Conservation (phyloP, 2,113 vertebrate genomes). For the Dasypus novemcinctus region DNA sequence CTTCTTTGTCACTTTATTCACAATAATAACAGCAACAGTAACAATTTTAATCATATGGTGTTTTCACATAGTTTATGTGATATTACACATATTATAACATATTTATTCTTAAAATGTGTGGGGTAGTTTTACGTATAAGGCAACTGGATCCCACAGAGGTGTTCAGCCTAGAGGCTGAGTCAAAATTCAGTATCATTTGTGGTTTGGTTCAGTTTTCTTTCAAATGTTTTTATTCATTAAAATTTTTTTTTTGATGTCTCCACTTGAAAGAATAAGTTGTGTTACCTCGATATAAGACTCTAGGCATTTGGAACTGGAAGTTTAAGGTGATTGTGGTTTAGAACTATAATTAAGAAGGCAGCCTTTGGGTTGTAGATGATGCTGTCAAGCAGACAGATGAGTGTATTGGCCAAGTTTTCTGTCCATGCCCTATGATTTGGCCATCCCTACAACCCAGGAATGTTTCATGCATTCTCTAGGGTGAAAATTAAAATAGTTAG, state of each 20-base stretch:
- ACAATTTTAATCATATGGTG: neutral
- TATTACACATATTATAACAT: neutral
- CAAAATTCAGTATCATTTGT: constrained; percentile 12
- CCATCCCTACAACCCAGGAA: neutral
- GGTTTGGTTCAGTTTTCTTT: neutral
- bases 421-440: neutral
- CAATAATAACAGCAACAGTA: neutral
- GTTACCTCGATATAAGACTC: neutral
- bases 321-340: neutral
- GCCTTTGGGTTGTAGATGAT: neutral
- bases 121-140: neutral
- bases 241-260: neutral
- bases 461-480: neutral
- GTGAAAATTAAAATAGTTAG: neutral
- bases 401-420: neutral
- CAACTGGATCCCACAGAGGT: neutral
- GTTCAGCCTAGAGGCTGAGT: neutral
- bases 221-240: neutral
- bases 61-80: constrained; percentile 1
- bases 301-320: neutral
- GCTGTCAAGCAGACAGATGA: neutral
- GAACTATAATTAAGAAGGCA: constrained; percentile 1
- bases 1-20: constrained; percentile 43
- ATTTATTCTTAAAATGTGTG: constrained; percentile 19
- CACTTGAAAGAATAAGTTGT: neutral